Base-by-base conservation (phyloP, 23 tunicate genomes). In the Phallusia fumigata region DNA sequence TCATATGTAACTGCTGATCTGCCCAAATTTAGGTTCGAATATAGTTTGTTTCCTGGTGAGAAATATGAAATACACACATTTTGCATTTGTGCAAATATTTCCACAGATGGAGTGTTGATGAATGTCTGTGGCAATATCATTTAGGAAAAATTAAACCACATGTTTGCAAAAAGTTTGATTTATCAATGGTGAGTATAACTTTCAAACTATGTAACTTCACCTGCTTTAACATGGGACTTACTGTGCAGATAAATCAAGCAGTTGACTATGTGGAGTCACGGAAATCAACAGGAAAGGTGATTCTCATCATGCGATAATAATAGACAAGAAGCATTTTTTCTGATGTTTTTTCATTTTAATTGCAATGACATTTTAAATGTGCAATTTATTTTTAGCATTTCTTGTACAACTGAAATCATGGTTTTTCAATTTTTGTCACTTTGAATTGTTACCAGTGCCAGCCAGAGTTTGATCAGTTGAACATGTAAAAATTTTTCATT, bases 201-300 rank as follows among this genome's bases (percentile, higher is more conserved):
- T 10, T 3, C 11, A 58, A 58, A 22, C 26, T 58, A 16, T 58
- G 26, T 3, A 21, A 58, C 8, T 21, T 58, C 5, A 1, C 16
- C 69, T 6, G 26, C 13, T 58, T 58, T 6, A 58, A 8, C 16
- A 58, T 21, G 13, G 8, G 13, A 1, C 13, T 1, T 58, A 13
- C 28, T 21, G 26, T 79, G 50, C 84, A 94, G 87, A 88, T 94
- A n/a, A 94, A 94, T 74, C 76, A 89, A 35, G 98, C 98, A 3
- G 86, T 89, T 53, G 84, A 89, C 13, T 94, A 35, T 52, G 81
- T 94, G 15, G 34, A 77, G 82, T 58, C 83, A 45, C 80, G 98
- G 50, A 94, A 94, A 89, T 86, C 90, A 18, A 88, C 73, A 6
- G 98, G 98, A 52, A 94, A 94, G 85, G 98, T 94, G 33, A 87